A percentile compares a stretch with the other conserved stretches of the same genome.
Evolutionary conservation across 2,113 vertebrate species (phyloP).

Genomic region (Pterocles gutturalis): DNA sequence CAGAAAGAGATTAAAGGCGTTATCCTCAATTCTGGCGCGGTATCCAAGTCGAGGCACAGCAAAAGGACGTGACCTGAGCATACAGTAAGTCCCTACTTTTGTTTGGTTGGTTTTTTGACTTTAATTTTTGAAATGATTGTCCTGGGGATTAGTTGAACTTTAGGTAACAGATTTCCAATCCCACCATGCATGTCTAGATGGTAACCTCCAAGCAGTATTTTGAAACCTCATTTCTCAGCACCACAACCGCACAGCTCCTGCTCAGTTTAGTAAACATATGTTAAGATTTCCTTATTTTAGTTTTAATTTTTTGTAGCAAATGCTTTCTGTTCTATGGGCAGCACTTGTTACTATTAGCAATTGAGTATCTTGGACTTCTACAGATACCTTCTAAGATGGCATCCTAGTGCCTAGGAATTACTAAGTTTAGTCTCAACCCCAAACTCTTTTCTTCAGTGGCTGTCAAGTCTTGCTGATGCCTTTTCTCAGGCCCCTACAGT

Average conservation of each 20-base stretch:
- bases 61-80: constrained; percentile 82
- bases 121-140: neutral
- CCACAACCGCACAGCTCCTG: neutral
- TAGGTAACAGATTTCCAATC: neutral
- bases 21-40: constrained; percentile 79
- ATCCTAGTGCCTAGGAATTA: neutral
- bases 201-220: neutral
- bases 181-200: neutral
- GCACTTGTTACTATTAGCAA: neutral
- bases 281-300: neutral
- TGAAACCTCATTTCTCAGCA: neutral
- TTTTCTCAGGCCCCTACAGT: neutral
- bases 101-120: accelerated
- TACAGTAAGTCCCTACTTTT: constrained; percentile 82
- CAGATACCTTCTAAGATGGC: neutral
- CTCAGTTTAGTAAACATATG: neutral
- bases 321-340: neutral
- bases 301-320: neutral
- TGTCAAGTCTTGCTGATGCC: neutral
- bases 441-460: neutral
- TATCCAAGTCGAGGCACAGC: constrained; percentile 85
- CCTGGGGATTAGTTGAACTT: neutral
- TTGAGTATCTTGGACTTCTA: neutral
- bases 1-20: constrained; percentile 85
- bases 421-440: neutral